Conservation (phyloP, 2,797 vertebrate species). For the Micropoecilia bifurca region DNA sequence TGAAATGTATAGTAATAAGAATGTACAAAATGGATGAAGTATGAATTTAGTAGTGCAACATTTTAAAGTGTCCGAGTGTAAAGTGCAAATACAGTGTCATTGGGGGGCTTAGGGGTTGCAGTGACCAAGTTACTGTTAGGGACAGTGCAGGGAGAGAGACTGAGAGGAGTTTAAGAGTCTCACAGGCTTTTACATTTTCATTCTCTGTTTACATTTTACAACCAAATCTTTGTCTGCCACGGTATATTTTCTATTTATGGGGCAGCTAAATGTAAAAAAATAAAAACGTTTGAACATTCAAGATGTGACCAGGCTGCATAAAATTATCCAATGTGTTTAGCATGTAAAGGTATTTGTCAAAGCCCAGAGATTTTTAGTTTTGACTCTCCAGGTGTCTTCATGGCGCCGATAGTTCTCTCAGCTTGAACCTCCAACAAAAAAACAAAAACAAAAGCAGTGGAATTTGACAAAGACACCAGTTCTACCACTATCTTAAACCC, state of each 20-base stretch:
- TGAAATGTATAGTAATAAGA: too few relatives aligned
- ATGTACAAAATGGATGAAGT: too few relatives aligned
- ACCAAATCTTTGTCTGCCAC: background rate
- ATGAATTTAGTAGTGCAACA: too few relatives aligned
- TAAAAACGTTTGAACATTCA: background rate
- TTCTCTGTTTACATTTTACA: background rate
- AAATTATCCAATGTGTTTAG: background rate
- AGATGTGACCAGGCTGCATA: background rate
- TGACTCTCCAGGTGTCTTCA: slow-evolving; percentile 46
- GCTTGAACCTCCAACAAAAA: slow-evolving; percentile 32
- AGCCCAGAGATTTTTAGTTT: slow-evolving; percentile 27
- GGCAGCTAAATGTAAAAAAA: background rate
- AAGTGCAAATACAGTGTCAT: too few relatives aligned
- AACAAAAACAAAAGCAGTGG: slow-evolving; percentile 21
- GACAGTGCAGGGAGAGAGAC: too few relatives aligned
- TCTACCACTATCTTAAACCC: slow-evolving; percentile 55
- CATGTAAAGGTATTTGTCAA: slow-evolving; percentile 15
- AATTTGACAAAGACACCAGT: slow-evolving; percentile 46
- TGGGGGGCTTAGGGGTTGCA: too few relatives aligned
- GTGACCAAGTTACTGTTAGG: too few relatives aligned
- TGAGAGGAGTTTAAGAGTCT: too few relatives aligned
- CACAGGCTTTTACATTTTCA: background rate
- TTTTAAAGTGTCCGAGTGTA: too few relatives aligned
- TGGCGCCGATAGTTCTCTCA: slow-evolving; percentile 54
- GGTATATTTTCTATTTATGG: background rate